Conservation (phyloP, 2,797 vertebrate genomes). For the Paramormyrops hopkinsi region DNA sequence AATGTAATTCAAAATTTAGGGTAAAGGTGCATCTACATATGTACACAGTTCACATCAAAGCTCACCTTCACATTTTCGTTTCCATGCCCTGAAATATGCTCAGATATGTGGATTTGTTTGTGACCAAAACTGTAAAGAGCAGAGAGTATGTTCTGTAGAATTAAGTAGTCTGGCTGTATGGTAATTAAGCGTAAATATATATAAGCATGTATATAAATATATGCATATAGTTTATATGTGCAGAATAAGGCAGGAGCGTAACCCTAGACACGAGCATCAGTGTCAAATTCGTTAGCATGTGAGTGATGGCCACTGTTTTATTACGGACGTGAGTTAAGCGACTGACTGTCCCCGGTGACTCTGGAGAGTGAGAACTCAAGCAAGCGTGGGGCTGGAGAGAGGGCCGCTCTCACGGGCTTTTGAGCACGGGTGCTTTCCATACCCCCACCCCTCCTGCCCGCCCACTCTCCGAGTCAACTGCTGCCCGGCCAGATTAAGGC, state of each 20-base stretch:
- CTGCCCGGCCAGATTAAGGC: conserved; percentile 77
- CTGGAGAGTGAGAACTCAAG: not conserved
- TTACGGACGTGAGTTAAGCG: not conserved
- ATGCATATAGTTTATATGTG: not conserved
- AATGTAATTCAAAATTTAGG: not conserved
- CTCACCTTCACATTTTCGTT: conserved; percentile 6
- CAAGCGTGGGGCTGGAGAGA: conserved; percentile 31
- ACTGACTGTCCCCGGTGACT: not conserved
- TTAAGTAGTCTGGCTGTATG: conserved; percentile 6
- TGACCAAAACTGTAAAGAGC: not conserved
- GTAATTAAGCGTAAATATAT: not conserved
- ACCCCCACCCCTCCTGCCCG: conserved; percentile 60
- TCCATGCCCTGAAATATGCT: conserved; percentile 32
- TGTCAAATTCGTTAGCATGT: not conserved
- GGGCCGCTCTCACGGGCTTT: conserved; percentile 62
- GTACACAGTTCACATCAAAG: not conserved
- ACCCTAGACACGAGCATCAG: not conserved
- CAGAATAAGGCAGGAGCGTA: not conserved
- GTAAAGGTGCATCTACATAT: not conserved
- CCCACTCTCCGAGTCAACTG: conserved; percentile 69
- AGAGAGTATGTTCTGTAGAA: conserved; percentile 14
- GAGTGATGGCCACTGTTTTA: not conserved
- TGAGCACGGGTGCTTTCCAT: conserved; percentile 65
- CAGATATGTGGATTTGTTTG: not conserved
- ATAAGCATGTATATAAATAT: not conserved